A percentile compares a stretch with the other conserved stretches of the same genome.
These are phyloP conservation scores for Geococcyx californianus DNA, from an alignment of 2,113 vertebrate species.

Conservation along the genomic window DNA sequence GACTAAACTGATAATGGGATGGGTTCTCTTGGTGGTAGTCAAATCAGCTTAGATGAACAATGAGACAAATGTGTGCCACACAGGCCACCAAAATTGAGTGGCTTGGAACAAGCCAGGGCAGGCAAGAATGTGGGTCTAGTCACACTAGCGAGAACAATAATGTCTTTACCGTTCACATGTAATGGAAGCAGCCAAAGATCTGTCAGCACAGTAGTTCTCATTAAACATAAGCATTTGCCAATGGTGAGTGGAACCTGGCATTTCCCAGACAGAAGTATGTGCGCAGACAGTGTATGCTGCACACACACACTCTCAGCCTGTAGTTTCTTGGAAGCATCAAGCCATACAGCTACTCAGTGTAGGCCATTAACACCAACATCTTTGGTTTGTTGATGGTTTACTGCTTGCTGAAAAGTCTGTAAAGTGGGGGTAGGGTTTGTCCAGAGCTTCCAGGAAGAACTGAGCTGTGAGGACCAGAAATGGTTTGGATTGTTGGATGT, in stretches of 20 bases:
- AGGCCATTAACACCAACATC: neutral
- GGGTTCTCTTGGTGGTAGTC: neutral
- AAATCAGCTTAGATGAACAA: neutral
- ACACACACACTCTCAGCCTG: neutral
- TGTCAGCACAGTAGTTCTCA: slow-evolving; percentile 53
- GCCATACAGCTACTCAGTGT: neutral
- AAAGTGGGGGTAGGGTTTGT: neutral
- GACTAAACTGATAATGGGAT: neutral
- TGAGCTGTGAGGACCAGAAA: neutral
- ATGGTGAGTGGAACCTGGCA: slow-evolving; percentile 54
- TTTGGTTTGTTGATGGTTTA: neutral
- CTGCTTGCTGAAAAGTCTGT: neutral
- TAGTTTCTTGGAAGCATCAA: slow-evolving; percentile 49
- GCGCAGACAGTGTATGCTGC: neutral
- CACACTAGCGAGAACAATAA: slow-evolving; percentile 1
- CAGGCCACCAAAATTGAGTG: neutral
- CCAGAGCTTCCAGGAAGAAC: neutral
- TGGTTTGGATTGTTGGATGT: neutral
- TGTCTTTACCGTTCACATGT: neutral
- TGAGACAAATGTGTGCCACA: neutral
- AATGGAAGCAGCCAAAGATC: slow-evolving; percentile 32
- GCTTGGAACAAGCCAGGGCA: neutral
- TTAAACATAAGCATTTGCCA: slow-evolving; percentile 42
- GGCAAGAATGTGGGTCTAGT: neutral
- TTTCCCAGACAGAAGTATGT: slow-evolving; percentile 25